phyloP scores from a whole-genome alignment of 1,140 invertebrate genomes.

The Cotesia chilonis region DNA sequence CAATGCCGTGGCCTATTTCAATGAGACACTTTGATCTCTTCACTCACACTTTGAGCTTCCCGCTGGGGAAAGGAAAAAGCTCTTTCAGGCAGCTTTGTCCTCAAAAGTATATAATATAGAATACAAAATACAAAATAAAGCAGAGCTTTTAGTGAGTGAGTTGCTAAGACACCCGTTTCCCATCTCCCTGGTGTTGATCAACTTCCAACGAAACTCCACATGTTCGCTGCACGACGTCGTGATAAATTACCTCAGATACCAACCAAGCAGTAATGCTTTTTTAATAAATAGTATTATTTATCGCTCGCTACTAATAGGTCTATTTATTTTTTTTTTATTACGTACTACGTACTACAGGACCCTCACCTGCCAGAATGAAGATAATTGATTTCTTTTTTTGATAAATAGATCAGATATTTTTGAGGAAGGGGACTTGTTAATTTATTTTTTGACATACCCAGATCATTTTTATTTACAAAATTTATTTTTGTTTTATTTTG shows the following conservation, averaged over 20 bases:
- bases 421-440: too few species aligned
- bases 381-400: too few species aligned
- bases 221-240: not conserved
- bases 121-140: too few species aligned
- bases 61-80: constrained; percentile 14
- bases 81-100: constrained; percentile 27
- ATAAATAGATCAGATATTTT: too few species aligned
- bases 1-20: constrained; percentile 19
- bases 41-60: constrained; percentile 30
- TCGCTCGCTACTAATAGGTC: not conserved
- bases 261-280: too few species aligned
- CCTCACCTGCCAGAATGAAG: too few species aligned
- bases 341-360: too few species aligned
- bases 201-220: not conserved
- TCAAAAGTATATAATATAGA: not conserved
- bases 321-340: constrained; percentile 1
- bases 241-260: not conserved
- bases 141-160: too few species aligned
- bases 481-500: too few species aligned
- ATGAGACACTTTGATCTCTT: constrained; percentile 49
- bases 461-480: too few species aligned
- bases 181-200: not conserved
- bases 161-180: not conserved
- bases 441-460: too few species aligned
- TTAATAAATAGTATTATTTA: not conserved